Evolutionary conservation across 2,797 vertebrate genomes (phyloP), one percentile per base, ranked within the genome.

Genomic region (Paedocypris micromegethes): DNA sequence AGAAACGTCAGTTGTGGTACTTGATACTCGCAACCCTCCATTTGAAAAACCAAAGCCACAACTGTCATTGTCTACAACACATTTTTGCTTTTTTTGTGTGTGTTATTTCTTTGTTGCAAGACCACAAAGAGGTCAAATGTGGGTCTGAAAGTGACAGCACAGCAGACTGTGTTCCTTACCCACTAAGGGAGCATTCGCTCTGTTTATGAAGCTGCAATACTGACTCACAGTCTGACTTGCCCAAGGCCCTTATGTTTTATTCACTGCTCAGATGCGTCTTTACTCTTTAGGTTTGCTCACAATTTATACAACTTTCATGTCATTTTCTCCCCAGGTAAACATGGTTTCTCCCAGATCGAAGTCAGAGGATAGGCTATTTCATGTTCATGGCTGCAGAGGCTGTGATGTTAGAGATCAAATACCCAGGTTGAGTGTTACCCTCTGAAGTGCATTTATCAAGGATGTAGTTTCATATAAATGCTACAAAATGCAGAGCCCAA

Each of bases 221-320:
- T 76, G 66, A 73, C 62, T 73, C 75, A 76, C 71, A 52, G 62
- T 38, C 46, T 57, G n/a, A 47, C 44, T 66, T 54, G 54, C 53
- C 66, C 75, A 41, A 42, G 42, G 63, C 66, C 63, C 41, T 43
- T 40, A 66, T 69, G 47, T 61, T 74, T 72, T 48, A 72, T 61
- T 50, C 63, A 52, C 54, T 40, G 38, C 54, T 53, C 47, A 56
- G 47, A 49, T 70, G 61, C 55, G 5, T 56, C 42, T 62, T 52
- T 46, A 70, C 56, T 23, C 23, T 23, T 23, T 23, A 23, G 47
- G 60, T 73, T 66, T 60, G 53, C 66, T 67, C 53, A 47, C 38
- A 3, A 44, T 55, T 40, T 54, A 38, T 60, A 42, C 8, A 65
- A 49, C 9, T 57, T 38, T 48, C 66, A 61, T 2, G 3, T 4